Conservation (phyloP, 2,113 vertebrate species). For the Sturnus vulgaris region DNA sequence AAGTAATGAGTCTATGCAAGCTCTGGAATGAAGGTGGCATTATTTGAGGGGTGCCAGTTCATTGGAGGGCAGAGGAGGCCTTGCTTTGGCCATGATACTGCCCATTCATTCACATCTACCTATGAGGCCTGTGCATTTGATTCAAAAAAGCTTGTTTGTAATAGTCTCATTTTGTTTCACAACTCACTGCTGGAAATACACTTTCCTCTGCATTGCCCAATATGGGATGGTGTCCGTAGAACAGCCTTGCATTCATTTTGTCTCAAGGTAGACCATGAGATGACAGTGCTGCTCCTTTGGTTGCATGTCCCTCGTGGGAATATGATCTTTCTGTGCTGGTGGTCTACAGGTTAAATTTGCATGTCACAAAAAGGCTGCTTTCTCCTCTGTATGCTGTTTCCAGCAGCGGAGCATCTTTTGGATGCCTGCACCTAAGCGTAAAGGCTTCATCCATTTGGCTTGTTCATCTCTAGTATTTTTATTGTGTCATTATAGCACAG, state of each 20-base stretch:
- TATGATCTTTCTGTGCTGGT: not conserved
- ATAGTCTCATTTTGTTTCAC: accelerated
- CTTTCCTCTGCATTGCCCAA: not conserved
- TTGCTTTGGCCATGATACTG: not conserved
- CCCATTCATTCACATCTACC: not conserved
- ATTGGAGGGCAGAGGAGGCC: not conserved
- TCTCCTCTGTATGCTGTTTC: not conserved
- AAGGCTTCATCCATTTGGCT: not conserved
- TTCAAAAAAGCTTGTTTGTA: not conserved
- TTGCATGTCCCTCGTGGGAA: not conserved
- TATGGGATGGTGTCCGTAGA: not conserved
- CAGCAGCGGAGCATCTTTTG: not conserved
- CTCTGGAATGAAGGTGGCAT: not conserved
- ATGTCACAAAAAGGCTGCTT: not conserved
- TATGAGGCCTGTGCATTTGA: not conserved
- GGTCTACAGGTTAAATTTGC: not conserved
- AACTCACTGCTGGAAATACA: not conserved
- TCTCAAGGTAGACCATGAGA: not conserved
- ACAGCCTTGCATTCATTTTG: not conserved
- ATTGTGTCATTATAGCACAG: not conserved
- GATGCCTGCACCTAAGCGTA: not conserved
- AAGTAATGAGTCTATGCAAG: not conserved
- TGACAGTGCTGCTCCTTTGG: not conserved
- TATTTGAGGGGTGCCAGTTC: not conserved
- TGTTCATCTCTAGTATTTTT: not conserved